Evolutionary conservation across 2,888 invertebrate species (phyloP), one percentile per base, ranked within the genome.

Genomic region (Drosophila birchii): DNA sequence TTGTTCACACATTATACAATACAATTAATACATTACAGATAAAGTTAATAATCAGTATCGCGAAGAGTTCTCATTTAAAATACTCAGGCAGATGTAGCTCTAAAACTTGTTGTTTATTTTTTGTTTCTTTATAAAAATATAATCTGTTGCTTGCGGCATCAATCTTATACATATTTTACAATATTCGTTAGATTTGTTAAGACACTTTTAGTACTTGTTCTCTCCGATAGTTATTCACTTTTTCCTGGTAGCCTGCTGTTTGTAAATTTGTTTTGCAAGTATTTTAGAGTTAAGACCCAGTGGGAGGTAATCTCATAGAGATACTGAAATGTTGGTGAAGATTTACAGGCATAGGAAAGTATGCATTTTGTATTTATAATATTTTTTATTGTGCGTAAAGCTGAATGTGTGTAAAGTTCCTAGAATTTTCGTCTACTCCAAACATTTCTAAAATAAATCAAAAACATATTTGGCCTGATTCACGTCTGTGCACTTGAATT

Each of bases 131-230:
- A 71, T 66, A 71, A 71, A 71, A 71, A 71, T 71, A 71, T 43
- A 66, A 71, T 71, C 49, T 64, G 32, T 74, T 16, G 23, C 34
- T 71, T 43, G 53, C 63, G 45, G 20, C 32, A 11, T 32, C 47
- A 39, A 38, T 23, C 53, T 49, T 63, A 49, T 29, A 44, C 29
- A 56, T 56, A 75, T 44, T 66, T 71, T 44, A 49, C 75, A 64
- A 75, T 68, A 72, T 72, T 68, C 73, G 72, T 68, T 68, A 41
- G 58, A 49, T 71, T 71, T 51, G 38, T 71, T 66, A 71, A 71
- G 71, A 71, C 71, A 71, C 75, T 70, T 70, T 71, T 56, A 75
- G 75, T 75, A 55, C 55, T 56, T 71, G 66, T 66, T 71, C 75
- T 55, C 66, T 51, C 43, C 44, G 75, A 34, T 47, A 44, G 54